These are phyloP conservation scores for Manis pentadactyla DNA, from an alignment of 2,797 vertebrate genomes.

Conservation along the genomic window DNA sequence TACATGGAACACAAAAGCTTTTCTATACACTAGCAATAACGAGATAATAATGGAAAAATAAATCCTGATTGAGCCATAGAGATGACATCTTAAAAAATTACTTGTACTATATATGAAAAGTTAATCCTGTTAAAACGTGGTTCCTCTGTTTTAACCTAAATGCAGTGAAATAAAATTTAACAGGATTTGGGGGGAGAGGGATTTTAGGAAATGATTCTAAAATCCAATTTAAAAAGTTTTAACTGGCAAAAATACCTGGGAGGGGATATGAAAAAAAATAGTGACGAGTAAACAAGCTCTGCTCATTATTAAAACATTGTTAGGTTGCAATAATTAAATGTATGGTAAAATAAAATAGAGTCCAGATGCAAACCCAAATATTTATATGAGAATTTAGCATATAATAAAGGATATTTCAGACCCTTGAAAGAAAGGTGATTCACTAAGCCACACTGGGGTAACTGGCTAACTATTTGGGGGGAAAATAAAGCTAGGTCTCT, in stretches of 20 bases:
- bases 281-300: background rate
- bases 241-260: background rate
- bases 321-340: background rate
- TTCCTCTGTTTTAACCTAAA: background rate
- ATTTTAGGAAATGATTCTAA: constrained; percentile 24
- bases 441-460: background rate
- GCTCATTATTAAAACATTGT: background rate
- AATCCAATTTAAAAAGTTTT: background rate
- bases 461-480: background rate
- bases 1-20: background rate
- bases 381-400: background rate
- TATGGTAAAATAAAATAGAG: background rate
- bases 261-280: background rate
- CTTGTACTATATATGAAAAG: background rate
- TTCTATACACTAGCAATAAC: background rate
- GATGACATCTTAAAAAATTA: background rate
- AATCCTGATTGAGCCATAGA: background rate
- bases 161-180: background rate
- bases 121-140: background rate
- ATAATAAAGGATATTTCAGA: constrained; percentile 22
- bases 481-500: background rate
- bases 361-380: background rate
- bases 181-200: background rate
- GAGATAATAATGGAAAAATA: background rate
- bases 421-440: background rate